These are phyloP conservation scores for Lycocerus yunnanus DNA, from an alignment of 2,888 invertebrate genomes.

Conservation along the genomic window DNA sequence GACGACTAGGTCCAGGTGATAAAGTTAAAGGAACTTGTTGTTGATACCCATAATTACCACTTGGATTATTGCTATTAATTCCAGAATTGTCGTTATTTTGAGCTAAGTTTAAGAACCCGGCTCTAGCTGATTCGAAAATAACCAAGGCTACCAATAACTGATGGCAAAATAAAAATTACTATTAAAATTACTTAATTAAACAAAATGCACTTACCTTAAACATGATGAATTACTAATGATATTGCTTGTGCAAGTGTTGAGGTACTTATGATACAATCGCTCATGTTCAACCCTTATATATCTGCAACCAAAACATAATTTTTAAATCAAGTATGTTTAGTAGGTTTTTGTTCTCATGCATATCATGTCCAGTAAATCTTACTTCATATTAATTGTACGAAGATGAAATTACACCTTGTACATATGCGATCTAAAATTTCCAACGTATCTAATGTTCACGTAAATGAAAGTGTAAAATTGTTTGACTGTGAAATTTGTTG, in stretches of 20 bases:
- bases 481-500: too few species aligned
- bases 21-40: conserved; percentile 25
- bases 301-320: neutral
- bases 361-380: conserved; percentile 19
- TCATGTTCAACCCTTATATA: conserved; percentile 13
- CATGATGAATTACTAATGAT: conserved; percentile 1
- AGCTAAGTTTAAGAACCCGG: conserved; percentile 19
- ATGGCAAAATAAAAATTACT: neutral
- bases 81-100: conserved; percentile 9
- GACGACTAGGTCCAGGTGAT: conserved; percentile 18
- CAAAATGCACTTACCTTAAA: conserved; percentile 15
- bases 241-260: neutral
- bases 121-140: conserved; percentile 10
- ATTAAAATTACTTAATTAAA: neutral
- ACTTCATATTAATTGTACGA: conserved; percentile 7
- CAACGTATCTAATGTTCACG: neutral
- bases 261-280: conserved; percentile 4
- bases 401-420: conserved; percentile 16
- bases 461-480: neutral
- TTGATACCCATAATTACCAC: conserved; percentile 16
- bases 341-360: conserved; percentile 14
- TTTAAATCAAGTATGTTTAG: conserved; percentile 3
- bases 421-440: neutral
- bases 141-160: conserved; percentile 12
- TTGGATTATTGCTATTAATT: conserved; percentile 4